Evolutionary conservation across 2,888 invertebrate genomes (phyloP), one percentile per base, ranked within the genome.

Genomic region (Zhuqinia jingwanae): DNA sequence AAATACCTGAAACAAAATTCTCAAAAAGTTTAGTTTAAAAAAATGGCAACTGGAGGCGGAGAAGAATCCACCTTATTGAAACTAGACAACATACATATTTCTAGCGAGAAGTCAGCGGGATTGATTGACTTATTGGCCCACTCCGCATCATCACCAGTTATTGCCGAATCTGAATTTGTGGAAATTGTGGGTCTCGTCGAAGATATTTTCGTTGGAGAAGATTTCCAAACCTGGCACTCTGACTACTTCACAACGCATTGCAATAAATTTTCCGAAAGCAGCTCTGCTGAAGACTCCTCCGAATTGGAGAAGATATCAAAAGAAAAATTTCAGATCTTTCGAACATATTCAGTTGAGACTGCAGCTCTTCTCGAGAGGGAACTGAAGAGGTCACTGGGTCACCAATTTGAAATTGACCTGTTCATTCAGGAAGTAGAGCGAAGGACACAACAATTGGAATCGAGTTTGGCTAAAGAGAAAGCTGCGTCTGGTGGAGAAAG

Each of bases 181-280:
- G 70, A 81, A 42, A 81, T 70, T n/a, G 50, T 81, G 36, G 80
- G 70, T 22, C 30, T 81, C 8, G 70, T 81, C 13, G 80, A 81
- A 20, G 80, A 81, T 11, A 70, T 81, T 45, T 70, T 81, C 13
- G 60, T 79, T 25, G 53, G 70, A 3, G 70, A 70, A 8, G 70
- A 70, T 8, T 81, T 81, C n/a, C 80, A 81, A 81, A 70, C 42
- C 8, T 13, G 25, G 42, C 80, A 81, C 20, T 20, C 80, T 10
- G 80, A 81, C 1, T 81, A 58, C 45, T 81, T 81, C 27, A 53
- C 58, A 6, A 13, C 13, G 1, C 36, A 81, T 36, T 81, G 80
- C 17, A 25, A 10, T 20, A 17, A 70, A n/a, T 81, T 70, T 42
- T 56, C 80, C 17, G 25, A 22, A 25, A 25, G 13, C 17, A 60